phyloP scores from a whole-genome alignment of 2,888 invertebrate species.

The Hartigia nigra region DNA sequence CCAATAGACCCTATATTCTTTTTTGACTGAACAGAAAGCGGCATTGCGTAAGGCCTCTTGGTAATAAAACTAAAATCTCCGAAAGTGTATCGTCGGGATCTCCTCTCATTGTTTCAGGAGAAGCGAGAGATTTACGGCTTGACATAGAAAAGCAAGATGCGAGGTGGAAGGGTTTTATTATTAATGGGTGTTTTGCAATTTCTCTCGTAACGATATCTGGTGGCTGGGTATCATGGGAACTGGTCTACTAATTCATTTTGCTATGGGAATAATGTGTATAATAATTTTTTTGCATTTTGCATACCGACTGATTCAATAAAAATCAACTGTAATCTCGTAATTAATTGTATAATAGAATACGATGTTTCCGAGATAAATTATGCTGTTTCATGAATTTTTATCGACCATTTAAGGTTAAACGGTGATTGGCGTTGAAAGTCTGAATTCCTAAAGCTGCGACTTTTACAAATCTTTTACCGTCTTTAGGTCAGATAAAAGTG shows the following conservation, averaged over 20 bases:
- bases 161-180: background rate
- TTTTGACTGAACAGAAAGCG: background rate
- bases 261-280: background rate
- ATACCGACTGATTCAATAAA: background rate
- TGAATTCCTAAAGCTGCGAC: background rate
- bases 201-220: background rate
- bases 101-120: background rate
- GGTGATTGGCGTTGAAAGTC: background rate
- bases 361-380: background rate
- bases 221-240: background rate
- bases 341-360: slow-evolving; percentile 2
- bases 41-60: background rate
- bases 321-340: background rate
- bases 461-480: background rate
- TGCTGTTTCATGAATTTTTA: slow-evolving; percentile 2
- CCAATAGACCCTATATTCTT: background rate
- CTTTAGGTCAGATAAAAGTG: background rate
- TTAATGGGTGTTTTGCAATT: background rate
- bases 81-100: background rate
- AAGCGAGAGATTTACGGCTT: background rate
- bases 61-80: background rate
- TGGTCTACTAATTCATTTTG: background rate
- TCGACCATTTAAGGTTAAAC: slow-evolving; percentile 5
- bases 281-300: background rate
- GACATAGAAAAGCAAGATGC: background rate